Base-by-base conservation (phyloP, 1,140 invertebrate genomes). In the Lasioglossum baleicum region DNA sequence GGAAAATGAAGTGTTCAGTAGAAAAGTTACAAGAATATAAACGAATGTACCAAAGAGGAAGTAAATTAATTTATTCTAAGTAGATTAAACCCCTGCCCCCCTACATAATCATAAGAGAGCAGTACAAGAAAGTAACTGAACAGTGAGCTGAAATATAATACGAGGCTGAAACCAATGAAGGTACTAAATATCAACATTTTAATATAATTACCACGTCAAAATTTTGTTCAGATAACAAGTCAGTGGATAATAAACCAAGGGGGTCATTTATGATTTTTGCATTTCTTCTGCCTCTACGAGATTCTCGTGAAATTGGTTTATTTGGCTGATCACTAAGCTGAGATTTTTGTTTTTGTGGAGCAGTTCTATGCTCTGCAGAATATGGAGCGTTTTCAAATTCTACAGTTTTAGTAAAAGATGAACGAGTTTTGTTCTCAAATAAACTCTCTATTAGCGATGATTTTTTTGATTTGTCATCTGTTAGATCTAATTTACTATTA, bases 361-460 rank as follows among this genome's bases (percentile, higher is more conserved):
- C 66, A 58, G 63, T 85, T 42, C 26, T 13, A 26, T 72, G 40
- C 63, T 88, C 78, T 74, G 42, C 15, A 73, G 60, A 76, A 63
- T 81, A 58, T 68, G 66, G 7, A 7, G 35, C 70, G 31, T 63
- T 31, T 77, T 84, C 70, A 15, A 66, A 26, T 53, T 75, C 81
- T 0, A 11, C 7, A 48, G 80, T 80, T 56, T 70, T 58, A 40
- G 68, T 63, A 17, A 80, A 58, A 40, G 74, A 68, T 6, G 83
- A 69, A 48, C 76, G 72, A n/a, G 75, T 51, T 64, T 70, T 85
- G 11, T 70, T 81, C 20, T 89, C 87, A 82, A 91, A 91, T 51
- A 91, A 74, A 81, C 87, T 88, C 80, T 91, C 87, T 86, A 84
- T 89, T n/a, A 91, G 56, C 5, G 75, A 76, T 26, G 83, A 83